phyloP scores from a whole-genome alignment of 2,113 vertebrate species.

The Indri indri region DNA sequence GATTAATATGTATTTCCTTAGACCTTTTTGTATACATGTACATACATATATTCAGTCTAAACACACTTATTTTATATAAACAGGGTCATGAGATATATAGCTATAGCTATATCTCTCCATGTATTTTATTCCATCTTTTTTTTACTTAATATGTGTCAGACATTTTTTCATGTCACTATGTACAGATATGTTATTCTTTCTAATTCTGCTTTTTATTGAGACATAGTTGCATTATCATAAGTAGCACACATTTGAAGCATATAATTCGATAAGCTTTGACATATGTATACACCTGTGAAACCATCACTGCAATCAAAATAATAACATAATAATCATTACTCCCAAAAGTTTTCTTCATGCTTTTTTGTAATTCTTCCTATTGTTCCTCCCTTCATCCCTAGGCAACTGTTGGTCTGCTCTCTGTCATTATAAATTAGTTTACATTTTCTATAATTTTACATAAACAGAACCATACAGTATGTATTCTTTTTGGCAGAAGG shows the following conservation, averaged over 20 bases:
- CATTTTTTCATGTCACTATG: not conserved
- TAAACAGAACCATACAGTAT: not conserved
- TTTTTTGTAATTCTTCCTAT: not conserved
- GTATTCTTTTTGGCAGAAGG: not conserved
- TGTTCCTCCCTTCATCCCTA: not conserved
- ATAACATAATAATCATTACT: not conserved
- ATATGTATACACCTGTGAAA: not conserved
- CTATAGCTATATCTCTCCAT: not conserved
- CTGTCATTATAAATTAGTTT: slow-evolving; percentile 19
- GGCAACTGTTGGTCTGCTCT: slow-evolving; percentile 18
- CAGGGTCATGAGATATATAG: not conserved
- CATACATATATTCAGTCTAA: not conserved
- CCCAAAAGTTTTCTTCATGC: not conserved
- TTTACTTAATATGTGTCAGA: not conserved
- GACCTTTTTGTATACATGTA: not conserved
- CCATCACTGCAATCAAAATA: not conserved
- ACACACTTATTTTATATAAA: not conserved
- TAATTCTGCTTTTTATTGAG: slow-evolving; percentile 20
- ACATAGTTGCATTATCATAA: not conserved
- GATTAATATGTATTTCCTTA: not conserved
- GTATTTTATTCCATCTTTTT: not conserved
- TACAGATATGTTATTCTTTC: not conserved
- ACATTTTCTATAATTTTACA: not conserved
- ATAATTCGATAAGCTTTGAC: not conserved
- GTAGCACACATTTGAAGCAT: not conserved